Conservation (phyloP, 2,888 invertebrate species). For the Keiferia lycopersicella region DNA sequence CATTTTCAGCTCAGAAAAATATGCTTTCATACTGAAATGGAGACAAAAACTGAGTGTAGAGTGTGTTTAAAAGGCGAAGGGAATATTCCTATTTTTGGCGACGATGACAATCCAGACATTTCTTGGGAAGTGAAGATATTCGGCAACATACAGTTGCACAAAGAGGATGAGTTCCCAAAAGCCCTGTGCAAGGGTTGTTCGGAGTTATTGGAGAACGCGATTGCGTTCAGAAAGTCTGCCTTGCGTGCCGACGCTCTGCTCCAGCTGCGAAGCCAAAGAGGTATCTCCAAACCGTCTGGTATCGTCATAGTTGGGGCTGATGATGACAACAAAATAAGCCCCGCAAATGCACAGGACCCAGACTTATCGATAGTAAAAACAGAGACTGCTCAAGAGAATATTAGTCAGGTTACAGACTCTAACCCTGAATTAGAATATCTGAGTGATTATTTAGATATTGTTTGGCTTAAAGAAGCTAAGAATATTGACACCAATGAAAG, state of each 20-base stretch:
- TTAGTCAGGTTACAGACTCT: not conserved
- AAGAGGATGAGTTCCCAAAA: slow-evolving; percentile 15
- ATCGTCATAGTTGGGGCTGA: not conserved
- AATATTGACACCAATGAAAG: too few relatives aligned
- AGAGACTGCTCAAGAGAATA: not conserved
- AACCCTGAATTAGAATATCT: not conserved
- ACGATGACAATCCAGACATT: slow-evolving; percentile 8
- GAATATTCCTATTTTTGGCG: slow-evolving; percentile 4
- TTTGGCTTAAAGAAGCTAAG: too few relatives aligned
- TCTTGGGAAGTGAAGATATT: slow-evolving; percentile 13
- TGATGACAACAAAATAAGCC: not conserved
- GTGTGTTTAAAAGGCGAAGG: slow-evolving; percentile 6
- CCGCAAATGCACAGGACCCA: not conserved
- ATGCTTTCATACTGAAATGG: too few relatives aligned
- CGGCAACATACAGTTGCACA: slow-evolving; percentile 2
- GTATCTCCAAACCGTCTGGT: not conserved
- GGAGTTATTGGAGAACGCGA: slow-evolving; percentile 7
- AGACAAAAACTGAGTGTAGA: slow-evolving; percentile 1
- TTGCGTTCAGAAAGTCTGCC: slow-evolving; percentile 8
- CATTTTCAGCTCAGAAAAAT: too few relatives aligned
- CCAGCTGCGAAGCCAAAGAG: not conserved
- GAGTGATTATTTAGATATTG: too few relatives aligned
- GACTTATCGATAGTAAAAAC: not conserved
- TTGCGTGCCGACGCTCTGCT: not conserved
- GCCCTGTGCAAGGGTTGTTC: not conserved